These are phyloP conservation scores for Delichon dasypus DNA, from an alignment of 2,797 vertebrate species.

Conservation along the genomic window DNA sequence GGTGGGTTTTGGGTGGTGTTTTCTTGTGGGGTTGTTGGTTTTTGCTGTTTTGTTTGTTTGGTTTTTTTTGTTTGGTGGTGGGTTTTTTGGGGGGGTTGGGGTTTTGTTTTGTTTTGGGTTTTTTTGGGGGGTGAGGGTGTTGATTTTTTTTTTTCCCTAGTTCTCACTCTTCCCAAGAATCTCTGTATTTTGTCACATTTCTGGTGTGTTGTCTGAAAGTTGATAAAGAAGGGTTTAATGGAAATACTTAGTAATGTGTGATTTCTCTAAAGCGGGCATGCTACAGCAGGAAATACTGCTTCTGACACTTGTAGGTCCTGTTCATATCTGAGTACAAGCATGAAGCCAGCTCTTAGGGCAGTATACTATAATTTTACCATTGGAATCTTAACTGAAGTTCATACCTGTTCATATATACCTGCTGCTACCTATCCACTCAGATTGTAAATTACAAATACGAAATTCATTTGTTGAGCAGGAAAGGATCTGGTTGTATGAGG, in stretches of 20 bases:
- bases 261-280: background rate
- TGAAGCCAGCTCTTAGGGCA: background rate
- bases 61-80: too few species aligned
- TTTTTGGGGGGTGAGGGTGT: too few species aligned
- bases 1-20: background rate
- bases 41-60: background rate
- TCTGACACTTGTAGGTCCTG: background rate
- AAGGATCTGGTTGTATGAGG: background rate
- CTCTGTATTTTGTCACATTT: background rate
- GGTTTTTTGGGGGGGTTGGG: background rate
- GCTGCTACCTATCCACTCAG: background rate
- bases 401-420: background rate
- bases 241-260: background rate
- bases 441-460: background rate
- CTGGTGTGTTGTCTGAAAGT: background rate
- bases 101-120: too few species aligned
- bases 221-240: background rate
- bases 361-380: background rate
- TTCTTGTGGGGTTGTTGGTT: too few species aligned
- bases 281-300: background rate
- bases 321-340: background rate
- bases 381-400: background rate
- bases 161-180: background rate
- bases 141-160: background rate
- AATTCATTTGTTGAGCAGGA: background rate